Percentiles rank a stretch among this genome's conserved stretches.
phyloP scores from a whole-genome alignment of 2,797 vertebrate species.

The Mormyrops boulengeri region DNA sequence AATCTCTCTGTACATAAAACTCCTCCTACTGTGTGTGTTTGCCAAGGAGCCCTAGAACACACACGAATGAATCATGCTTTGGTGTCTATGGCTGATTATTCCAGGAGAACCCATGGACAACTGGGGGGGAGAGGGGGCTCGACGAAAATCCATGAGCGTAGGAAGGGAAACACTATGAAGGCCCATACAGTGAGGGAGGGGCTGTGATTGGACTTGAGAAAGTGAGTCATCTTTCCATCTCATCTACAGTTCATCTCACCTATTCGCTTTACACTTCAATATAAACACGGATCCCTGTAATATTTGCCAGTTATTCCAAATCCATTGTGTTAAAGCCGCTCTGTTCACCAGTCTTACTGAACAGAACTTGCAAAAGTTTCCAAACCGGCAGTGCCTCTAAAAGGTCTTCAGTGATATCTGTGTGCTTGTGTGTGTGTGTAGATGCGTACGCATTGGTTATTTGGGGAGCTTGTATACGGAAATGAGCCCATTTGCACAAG shows the following conservation, averaged over 20 bases:
- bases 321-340: not conserved
- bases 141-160: not conserved
- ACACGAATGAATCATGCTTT: not conserved
- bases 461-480: not conserved
- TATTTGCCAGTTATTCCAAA: not conserved
- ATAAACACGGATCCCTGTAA: not conserved
- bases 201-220: not conserved
- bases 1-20: not conserved
- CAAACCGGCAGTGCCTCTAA: not conserved
- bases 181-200: not conserved
- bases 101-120: not conserved
- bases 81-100: not conserved
- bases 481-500: not conserved
- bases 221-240: not conserved
- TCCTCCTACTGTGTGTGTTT: not conserved
- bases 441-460: not conserved
- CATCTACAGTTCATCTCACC: not conserved
- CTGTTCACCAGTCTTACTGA: not conserved
- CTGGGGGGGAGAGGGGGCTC: not conserved
- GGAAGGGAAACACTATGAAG: not conserved
- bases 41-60: not conserved
- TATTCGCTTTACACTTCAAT: not conserved
- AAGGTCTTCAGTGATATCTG: not conserved
- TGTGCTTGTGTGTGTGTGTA: not conserved
- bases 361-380: not conserved